Percentiles rank a stretch among this genome's conserved stretches.
These are phyloP conservation scores for Trachelus tabidus DNA, from an alignment of 2,888 invertebrate genomes.

Conservation along the genomic window DNA sequence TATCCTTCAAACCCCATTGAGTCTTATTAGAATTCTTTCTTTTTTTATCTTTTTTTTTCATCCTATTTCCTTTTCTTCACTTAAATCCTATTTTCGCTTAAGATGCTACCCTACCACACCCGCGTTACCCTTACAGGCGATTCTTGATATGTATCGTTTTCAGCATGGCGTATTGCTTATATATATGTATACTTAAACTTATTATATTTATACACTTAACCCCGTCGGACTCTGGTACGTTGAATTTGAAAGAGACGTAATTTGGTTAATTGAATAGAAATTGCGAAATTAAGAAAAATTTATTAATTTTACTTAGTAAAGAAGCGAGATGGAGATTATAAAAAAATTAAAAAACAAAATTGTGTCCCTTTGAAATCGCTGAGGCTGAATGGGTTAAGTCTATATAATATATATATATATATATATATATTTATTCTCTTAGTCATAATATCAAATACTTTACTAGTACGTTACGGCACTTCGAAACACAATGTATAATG, in stretches of 20 bases:
- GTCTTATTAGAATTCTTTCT: neutral
- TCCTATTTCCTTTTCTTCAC: neutral
- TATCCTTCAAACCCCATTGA: neutral
- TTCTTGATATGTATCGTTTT: conserved; percentile 58
- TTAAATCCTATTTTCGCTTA: neutral
- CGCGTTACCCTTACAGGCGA: conserved; percentile 45
- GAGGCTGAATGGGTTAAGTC: conserved; percentile 6
- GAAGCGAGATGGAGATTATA: neutral
- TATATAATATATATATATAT: conserved; percentile 16
- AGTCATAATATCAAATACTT: conserved; percentile 39
- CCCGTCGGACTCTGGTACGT: neutral
- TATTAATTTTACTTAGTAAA: neutral
- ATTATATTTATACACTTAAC: conserved; percentile 1
- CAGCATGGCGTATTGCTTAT: conserved; percentile 23
- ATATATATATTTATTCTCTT: conserved; percentile 10
- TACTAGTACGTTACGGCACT: conserved; percentile 23
- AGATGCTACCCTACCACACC: neutral
- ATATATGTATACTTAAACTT: conserved; percentile 9
- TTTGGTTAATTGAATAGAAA: neutral
- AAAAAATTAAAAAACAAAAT: neutral
- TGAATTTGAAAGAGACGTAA: neutral
- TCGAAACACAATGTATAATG: neutral
- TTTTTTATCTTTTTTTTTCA: neutral
- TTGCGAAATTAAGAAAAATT: neutral
- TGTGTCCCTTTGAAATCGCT: neutral